A percentile compares a stretch with the other conserved stretches of the same genome.
phyloP scores from a whole-genome alignment of 2,113 vertebrate species.

The Calyptomena viridis region DNA sequence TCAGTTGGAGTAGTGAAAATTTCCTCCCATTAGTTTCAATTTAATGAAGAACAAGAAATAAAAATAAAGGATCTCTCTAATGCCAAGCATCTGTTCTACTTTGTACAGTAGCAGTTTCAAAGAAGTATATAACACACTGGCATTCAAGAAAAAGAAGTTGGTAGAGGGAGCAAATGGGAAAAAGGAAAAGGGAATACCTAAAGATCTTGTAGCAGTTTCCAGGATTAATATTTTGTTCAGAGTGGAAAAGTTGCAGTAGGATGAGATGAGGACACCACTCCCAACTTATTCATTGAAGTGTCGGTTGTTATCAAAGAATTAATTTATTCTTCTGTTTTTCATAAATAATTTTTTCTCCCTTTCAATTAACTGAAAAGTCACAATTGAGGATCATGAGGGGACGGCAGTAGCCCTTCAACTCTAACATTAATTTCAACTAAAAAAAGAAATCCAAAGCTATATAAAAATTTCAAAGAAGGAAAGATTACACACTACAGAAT shows the following conservation, averaged over 20 bases:
- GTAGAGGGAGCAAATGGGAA: neutral
- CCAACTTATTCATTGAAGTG: neutral
- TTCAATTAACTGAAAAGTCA: neutral
- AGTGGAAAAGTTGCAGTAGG: neutral
- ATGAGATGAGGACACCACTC: neutral
- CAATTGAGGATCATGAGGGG: neutral
- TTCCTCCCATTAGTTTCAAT: neutral
- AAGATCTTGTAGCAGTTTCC: neutral
- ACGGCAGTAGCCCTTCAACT: neutral
- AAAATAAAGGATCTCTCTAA: neutral
- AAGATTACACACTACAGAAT: neutral
- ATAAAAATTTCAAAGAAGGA: neutral
- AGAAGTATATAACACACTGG: neutral
- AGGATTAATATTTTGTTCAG: neutral
- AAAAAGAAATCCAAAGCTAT: neutral
- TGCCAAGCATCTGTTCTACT: neutral
- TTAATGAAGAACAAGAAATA: neutral
- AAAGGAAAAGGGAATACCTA: neutral
- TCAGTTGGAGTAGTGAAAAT: neutral
- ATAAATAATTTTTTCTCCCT: neutral
- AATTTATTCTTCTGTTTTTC: slow-evolving; percentile 3
- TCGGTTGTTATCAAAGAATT: neutral
- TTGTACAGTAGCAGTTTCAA: neutral
- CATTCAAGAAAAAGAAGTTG: neutral
- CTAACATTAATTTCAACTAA: neutral